Percentiles rank a stretch among this genome's conserved stretches.
Conservation (phyloP, 2,797 vertebrate species). For the Stomatorhinus walkeri region DNA sequence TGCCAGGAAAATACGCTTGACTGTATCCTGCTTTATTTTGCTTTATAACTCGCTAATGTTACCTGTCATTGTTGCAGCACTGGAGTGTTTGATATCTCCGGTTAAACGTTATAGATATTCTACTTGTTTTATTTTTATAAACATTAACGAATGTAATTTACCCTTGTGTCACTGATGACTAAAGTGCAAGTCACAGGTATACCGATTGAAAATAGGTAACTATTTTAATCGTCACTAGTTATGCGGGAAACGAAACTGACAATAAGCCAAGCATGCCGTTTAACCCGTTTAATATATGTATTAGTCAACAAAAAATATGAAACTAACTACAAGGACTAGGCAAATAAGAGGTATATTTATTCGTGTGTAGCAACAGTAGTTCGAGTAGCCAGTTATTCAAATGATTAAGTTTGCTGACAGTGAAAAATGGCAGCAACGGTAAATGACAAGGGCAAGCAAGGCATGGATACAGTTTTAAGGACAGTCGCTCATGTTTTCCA, state of each 20-base stretch:
- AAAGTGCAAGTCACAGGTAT: neutral
- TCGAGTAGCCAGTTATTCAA: neutral
- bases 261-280: neutral
- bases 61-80: neutral
- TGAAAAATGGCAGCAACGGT: neutral
- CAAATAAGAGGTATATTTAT: neutral
- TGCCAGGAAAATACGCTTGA: neutral
- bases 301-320: neutral
- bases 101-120: neutral
- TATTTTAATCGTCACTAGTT: neutral
- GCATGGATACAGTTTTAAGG: neutral
- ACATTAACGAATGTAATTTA: neutral
- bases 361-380: neutral
- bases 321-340: neutral
- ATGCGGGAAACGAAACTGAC: neutral
- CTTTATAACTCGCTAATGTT: slow-evolving; percentile 18
- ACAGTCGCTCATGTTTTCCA: neutral
- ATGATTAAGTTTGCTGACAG: neutral
- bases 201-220: neutral
- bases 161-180: neutral
- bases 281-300: neutral
- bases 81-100: neutral
- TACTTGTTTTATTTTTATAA: neutral
- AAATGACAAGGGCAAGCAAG: neutral
- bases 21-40: slow-evolving; percentile 1